Base-by-base conservation (phyloP, 2,113 vertebrate species). In the Bufo gargarizans region DNA sequence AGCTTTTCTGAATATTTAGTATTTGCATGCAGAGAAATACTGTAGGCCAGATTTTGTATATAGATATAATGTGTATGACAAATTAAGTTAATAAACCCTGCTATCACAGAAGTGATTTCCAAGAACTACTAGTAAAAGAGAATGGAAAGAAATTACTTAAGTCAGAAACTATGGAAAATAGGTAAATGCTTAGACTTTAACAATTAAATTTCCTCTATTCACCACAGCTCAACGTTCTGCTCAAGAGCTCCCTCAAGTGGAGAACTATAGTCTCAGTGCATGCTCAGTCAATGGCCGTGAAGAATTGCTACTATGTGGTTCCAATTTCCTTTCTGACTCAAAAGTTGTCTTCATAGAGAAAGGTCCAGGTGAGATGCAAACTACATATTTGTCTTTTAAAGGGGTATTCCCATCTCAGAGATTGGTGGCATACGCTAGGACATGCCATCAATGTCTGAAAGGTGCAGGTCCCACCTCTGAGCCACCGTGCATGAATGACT, bases 211-310 rank as follows among this genome's bases (percentile, higher is more conserved):
- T 89, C 63, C 58, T 79, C 79, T 87, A n/a, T 67, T 20, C 61
- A 69, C 80, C 63, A 22, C 92, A 98, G 97, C 97, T 84, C 97
- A 98, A 93, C 97, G 97, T 50, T 98, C 97, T 0, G 97, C 97
- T 33, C 97, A 98, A 93, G 97, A 98, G 91, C 94, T 98, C 82
- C 97, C 97, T 6, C 95, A 97, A 90, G 96, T 98, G 63, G 97
- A 98, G 92, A 96, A 95, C 0, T 94, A 96, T 89, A 97, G 94
- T 61, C 92, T 96, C 14, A 96, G 95, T 0, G 96, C 96, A 82
- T 96, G 97, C 88, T 97, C 94, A 0, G 95, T 96, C 89, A 95
- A 96, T 43, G 97, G 97, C 56, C 96, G 96, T 0, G 96, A 97
- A 86, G 97, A 97, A 90, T 94, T 98, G 43, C 92, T 96, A 85